phyloP scores from a whole-genome alignment of 2,113 vertebrate species.

The Siniperca knerii region DNA sequence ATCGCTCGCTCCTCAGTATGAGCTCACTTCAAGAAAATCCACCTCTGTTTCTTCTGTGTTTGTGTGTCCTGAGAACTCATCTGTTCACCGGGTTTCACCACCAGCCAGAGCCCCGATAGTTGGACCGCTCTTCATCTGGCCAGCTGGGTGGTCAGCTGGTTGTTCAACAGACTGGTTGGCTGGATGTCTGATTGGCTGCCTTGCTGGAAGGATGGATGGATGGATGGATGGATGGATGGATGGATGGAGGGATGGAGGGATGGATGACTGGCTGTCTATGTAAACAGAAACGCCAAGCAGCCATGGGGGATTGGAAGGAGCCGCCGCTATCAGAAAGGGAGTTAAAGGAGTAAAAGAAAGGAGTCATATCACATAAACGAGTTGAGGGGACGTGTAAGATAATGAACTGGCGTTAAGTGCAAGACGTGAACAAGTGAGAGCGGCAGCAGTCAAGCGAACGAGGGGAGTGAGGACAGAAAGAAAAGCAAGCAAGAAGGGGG shows the following conservation, averaged over 20 bases:
- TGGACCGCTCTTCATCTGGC: slow-evolving; percentile 16
- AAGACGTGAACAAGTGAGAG: slow-evolving; percentile 31
- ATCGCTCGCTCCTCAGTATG: slow-evolving; percentile 12
- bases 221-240: too few relatives aligned
- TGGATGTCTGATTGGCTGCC: slow-evolving; percentile 17
- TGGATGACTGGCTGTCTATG: slow-evolving; percentile 2
- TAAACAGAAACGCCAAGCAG: slow-evolving; percentile 26
- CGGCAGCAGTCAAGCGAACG: background rate
- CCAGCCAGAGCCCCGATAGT: slow-evolving; percentile 26
- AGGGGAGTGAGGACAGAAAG: slow-evolving; percentile 31
- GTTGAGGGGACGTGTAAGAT: slow-evolving; percentile 2
- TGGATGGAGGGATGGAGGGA: background rate
- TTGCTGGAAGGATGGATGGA: slow-evolving; percentile 14
- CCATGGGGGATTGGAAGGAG: slow-evolving; percentile 13
- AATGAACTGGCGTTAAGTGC: slow-evolving; percentile 43
- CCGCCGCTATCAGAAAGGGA: slow-evolving; percentile 1
- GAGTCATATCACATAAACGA: slow-evolving; percentile 14
- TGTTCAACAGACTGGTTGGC: slow-evolving; percentile 6
- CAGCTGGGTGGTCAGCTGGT: slow-evolving; percentile 25
- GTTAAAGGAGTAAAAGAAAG: background rate
- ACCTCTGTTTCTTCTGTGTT: slow-evolving; percentile 34
- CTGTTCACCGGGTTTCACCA: slow-evolving; percentile 44
- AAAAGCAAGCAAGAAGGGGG: slow-evolving; percentile 33
- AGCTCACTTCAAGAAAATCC: slow-evolving; percentile 50
- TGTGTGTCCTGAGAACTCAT: slow-evolving; percentile 57